Percentiles rank a stretch among this genome's conserved stretches.
Conservation (phyloP, 2,113 vertebrate genomes). For the Rutilus rutilus region DNA sequence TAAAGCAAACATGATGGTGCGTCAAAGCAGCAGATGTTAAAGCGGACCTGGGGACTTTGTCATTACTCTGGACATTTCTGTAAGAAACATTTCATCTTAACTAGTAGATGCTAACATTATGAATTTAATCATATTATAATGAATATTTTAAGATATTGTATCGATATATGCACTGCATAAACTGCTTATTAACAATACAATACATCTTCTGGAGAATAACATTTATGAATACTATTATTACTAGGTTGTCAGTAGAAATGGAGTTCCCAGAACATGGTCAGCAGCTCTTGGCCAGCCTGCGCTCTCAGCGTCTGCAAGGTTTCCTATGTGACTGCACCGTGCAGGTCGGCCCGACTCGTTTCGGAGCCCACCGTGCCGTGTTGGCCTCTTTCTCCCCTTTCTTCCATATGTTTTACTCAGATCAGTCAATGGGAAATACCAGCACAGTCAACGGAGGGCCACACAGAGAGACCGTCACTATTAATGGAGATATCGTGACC, state of each 20-base stretch:
- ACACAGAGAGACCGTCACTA: constrained; percentile 75
- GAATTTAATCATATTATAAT: neutral
- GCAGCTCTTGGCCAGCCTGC: constrained; percentile 85
- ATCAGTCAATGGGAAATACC: constrained; percentile 75
- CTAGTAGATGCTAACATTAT: neutral
- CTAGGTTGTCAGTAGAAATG: constrained; percentile 70
- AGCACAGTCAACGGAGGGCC: constrained; percentile 58
- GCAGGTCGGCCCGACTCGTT: constrained; percentile 83
- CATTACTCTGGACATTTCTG: neutral
- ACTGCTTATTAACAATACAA: neutral
- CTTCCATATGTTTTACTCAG: constrained; percentile 94
- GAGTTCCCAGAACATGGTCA: constrained; percentile 92
- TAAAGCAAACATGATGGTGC: neutral
- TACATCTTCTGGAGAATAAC: neutral
- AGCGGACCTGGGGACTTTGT: neutral
- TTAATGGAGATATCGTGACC: constrained; percentile 92
- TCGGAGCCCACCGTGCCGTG: constrained; percentile 88
- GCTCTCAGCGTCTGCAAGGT: constrained; percentile 87
- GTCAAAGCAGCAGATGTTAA: neutral
- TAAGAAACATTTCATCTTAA: neutral
- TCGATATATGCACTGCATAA: neutral
- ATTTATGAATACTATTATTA: neutral
- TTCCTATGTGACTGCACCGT: constrained; percentile 94
- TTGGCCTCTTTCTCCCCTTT: constrained; percentile 92
- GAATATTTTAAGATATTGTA: too few species aligned